Evolutionary conservation across 2,888 invertebrate species (phyloP).

Genomic region (Pristionchus exspectatus): DNA sequence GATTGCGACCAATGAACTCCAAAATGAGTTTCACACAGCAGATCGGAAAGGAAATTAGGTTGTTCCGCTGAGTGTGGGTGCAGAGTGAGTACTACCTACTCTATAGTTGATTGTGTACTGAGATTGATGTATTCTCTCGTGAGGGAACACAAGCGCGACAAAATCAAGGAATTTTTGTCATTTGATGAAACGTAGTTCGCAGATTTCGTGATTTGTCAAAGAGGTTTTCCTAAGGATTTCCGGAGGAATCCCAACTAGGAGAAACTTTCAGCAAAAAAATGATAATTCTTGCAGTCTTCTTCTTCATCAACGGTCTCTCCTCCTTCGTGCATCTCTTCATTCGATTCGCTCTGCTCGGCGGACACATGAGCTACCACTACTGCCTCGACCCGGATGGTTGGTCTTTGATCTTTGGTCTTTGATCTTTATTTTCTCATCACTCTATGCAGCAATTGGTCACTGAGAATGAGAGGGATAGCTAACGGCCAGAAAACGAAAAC

Average conservation of each 20-base stretch:
- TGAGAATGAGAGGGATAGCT: no score
- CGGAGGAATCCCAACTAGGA: no score
- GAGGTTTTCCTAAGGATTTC: no score
- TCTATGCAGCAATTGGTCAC: no score
- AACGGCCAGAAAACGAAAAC: no score
- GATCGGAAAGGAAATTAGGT: background rate
- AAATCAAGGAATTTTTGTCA: background rate
- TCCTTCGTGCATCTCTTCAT: conserved; percentile 4
- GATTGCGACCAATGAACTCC: no score
- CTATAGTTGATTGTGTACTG: background rate
- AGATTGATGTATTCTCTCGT: background rate
- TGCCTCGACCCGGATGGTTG: conserved; percentile 35
- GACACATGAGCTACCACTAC: conserved; percentile 37
- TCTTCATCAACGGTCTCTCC: conserved; percentile 37
- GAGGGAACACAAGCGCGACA: background rate
- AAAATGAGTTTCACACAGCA: background rate
- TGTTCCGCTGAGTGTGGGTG: background rate
- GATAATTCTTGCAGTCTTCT: background rate
- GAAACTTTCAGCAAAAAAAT: no score
- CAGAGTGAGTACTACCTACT: background rate
- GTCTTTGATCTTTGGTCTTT: background rate
- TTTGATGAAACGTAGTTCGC: background rate
- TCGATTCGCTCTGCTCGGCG: conserved; percentile 20
- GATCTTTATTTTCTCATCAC: no score
- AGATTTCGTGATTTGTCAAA: no score